phyloP scores from a whole-genome alignment of 1,140 invertebrate species.

The Ips nitidus region DNA sequence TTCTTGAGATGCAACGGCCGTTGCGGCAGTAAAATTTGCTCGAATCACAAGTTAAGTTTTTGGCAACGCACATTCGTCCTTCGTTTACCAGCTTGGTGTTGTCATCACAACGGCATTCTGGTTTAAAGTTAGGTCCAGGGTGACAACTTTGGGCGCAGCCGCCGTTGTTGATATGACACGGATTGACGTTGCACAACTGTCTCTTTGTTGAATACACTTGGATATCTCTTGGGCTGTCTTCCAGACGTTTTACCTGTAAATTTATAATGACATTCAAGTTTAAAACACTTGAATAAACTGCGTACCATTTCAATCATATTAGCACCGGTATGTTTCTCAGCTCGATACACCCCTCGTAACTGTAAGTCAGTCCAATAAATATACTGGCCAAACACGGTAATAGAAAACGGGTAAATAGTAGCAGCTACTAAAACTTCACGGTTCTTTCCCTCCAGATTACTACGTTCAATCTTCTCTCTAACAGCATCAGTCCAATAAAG shows the following conservation, averaged over 20 bases:
- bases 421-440: slow-evolving; percentile 79
- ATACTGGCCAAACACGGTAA: slow-evolving; percentile 87
- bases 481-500: slow-evolving; percentile 98
- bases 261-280: background rate
- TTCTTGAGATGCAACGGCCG: slow-evolving; percentile 90
- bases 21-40: slow-evolving; percentile 93
- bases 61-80: slow-evolving; percentile 84
- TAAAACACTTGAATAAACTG: background rate
- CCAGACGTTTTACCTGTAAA: slow-evolving; percentile 67
- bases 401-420: slow-evolving; percentile 95
- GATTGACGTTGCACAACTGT: slow-evolving; percentile 81
- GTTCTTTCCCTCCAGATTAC: slow-evolving; percentile 81
- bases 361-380: slow-evolving; percentile 99
- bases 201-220: slow-evolving; percentile 81
- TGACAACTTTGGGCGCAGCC: slow-evolving; percentile 96
- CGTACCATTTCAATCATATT: slow-evolving; percentile 89
- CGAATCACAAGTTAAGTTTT: slow-evolving; percentile 84
- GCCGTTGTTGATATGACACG: slow-evolving; percentile 91
- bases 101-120: slow-evolving; percentile 86
- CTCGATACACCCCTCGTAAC: slow-evolving; percentile 89
- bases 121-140: slow-evolving; percentile 77
- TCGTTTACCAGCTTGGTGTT: slow-evolving; percentile 88
- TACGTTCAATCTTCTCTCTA: slow-evolving; percentile 94
- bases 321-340: slow-evolving; percentile 95
- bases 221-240: slow-evolving; percentile 88